Base-by-base conservation (phyloP, 1,140 invertebrate genomes). In the Pygmarrhopalites habei region DNA sequence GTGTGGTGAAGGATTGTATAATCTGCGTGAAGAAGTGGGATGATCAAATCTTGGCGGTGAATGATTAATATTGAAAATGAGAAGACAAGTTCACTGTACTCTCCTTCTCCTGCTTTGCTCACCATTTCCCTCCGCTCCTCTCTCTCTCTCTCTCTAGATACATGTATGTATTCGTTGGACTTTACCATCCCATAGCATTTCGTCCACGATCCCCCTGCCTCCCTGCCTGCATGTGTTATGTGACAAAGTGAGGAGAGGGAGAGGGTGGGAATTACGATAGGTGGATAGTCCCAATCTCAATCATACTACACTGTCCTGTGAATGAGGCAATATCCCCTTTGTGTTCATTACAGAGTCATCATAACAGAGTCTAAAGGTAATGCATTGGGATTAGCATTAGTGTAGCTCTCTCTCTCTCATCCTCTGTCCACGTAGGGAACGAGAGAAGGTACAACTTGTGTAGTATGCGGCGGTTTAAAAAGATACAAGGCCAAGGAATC, bases 71-170 rank as follows among this genome's bases (percentile, higher is more conserved):
- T 56, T 55, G 39, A 66, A 62, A 66, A 58, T 61, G 59, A 59
- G 64, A 65, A 60, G 64, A 60, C 62, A 61, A 66, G 64, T 66
- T 66, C 64, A 66, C 59, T 66, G 64, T 66, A 66, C 64, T 35
- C 32, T 35, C 5, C 15, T 15, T 35, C 32, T 35, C 15, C 15
- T 5, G 32, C 32, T 35, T 35, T 5, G 32, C 32, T 35, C 15
- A 12, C 3, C 29, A n/a, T n/a, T n/a, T 25, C 21, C 25, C 49
- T 52, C 28, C 12, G 19, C 15, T 46, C 43, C 19, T 21, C 32
- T 35, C 5, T 35, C 32, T 35, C 32, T 46, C 43, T 46, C 43
- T 46, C 43, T 46, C 43, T 46, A n/a, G n/a, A n/a, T n/a, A n/a
- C n/a, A n/a, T n/a, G n/a, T n/a, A n/a, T n/a, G n/a, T n/a, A n/a